Base-by-base conservation (phyloP, 2,113 vertebrate genomes). In the Trogon melanurus region DNA sequence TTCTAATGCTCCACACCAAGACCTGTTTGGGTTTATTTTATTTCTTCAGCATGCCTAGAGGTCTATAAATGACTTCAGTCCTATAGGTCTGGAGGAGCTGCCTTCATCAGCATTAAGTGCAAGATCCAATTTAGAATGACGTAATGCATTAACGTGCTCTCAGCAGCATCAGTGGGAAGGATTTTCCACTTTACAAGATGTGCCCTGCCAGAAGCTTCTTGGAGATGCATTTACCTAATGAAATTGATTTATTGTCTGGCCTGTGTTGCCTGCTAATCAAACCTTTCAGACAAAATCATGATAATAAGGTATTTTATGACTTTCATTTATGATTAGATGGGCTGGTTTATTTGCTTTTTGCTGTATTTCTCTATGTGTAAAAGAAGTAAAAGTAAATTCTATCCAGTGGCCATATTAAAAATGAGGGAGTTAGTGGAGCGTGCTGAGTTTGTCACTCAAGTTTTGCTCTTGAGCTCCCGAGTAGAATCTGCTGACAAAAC, bases 71-170 rank as follows among this genome's bases (percentile, higher is more conserved):
- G 80, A 72, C 88, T 95, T 85, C 50, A 91, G 83, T 89, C 48
- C 74, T 57, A 2, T 5, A 70, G 85, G 60, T 81, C 90, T 93
- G 91, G 76, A 93, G 95, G 92, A 96, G 91, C 64, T 79, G 89
- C 67, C 71, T 95, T 91, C 94, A 95, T 75, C 78, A 85, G 96
- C 93, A 86, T 96, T 97, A 97, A 97, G 90, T 67, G 74, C 78
- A 84, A 96, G 95, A 97, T 97, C 97, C 95, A 97, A 97, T 97
- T 97, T 96, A 89, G 85, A 95, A 72, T 95, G 96, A 95, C 83
- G 87, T 89, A 78, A 91, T 93, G 92, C 89, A 95, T 95, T 96
- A 94, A 94, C 6, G 1, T 90, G 93, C 67, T 89, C 92, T 90
- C 1, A 26, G 79, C 93, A 79, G 91, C 90, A 94, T 93, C 93